Conservation (phyloP, 2,888 invertebrate genomes). For the Celastrina argiolus region DNA sequence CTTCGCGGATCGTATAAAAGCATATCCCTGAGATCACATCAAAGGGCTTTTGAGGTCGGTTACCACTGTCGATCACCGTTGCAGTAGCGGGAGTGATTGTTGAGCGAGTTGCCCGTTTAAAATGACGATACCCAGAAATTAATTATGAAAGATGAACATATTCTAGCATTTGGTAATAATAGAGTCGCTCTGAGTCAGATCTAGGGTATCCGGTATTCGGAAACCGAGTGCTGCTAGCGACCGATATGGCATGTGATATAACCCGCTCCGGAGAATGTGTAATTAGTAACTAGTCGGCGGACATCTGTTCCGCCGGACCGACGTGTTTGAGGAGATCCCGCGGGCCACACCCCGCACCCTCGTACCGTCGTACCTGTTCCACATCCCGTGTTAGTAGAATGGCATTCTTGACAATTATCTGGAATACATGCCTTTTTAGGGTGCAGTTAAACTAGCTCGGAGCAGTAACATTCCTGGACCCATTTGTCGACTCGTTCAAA, state of each 20-base stretch:
- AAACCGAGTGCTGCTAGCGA: not conserved
- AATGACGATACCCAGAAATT: too few species aligned
- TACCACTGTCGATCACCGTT: too few species aligned
- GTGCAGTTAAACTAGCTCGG: not conserved
- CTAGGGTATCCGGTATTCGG: not conserved
- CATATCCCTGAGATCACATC: too few species aligned
- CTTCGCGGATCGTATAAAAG: too few species aligned
- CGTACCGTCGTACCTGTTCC: not conserved
- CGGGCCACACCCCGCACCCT: not conserved
- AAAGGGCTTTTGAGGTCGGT: too few species aligned
- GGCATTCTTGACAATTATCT: conserved; percentile 4
- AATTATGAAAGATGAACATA: not conserved
- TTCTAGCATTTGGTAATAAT: not conserved
- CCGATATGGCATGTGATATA: conserved; percentile 3
- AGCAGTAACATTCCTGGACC: not conserved
- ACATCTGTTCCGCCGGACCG: not conserved
- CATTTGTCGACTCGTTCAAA: not conserved
- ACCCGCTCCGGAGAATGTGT: not conserved
- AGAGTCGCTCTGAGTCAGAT: not conserved
- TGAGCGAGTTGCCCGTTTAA: too few species aligned
- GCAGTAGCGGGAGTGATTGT: too few species aligned
- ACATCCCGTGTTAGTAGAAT: not conserved
- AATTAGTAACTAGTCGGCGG: not conserved
- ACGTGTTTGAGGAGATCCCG: not conserved
- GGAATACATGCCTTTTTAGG: not conserved